A percentile compares a stretch with the other conserved stretches of the same genome.
Conservation (phyloP, 2,797 vertebrate species). For the Lophius americanus region DNA sequence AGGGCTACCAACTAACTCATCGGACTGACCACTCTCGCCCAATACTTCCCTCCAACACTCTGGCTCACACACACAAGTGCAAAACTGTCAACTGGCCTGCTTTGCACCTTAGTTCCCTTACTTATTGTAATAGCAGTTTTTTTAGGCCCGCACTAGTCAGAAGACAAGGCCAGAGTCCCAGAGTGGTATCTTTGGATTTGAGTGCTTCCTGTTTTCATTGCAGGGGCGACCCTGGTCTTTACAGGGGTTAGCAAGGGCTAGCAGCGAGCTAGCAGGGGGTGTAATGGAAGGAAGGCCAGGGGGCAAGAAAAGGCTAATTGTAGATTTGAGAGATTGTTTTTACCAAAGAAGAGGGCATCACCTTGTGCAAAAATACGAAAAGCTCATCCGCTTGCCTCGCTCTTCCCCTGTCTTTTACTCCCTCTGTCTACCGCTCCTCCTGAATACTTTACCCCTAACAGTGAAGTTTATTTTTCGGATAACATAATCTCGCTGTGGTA, state of each 20-base stretch:
- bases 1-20: conserved; percentile 67
- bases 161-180: conserved; percentile 76
- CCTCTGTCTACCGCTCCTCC: too few species aligned
- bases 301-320: conserved; percentile 87
- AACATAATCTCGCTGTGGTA: conserved; percentile 91
- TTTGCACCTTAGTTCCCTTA: conserved; percentile 71
- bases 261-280: conserved; percentile 82
- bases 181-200: conserved; percentile 89
- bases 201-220: conserved; percentile 95
- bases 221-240: conserved; percentile 89
- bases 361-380: conserved; percentile 79
- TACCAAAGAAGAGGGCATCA: conserved; percentile 78
- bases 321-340: conserved; percentile 86
- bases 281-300: conserved; percentile 85
- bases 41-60: conserved; percentile 22
- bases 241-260: conserved; percentile 86
- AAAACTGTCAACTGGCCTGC: conserved; percentile 35
- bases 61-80: conserved; percentile 5
- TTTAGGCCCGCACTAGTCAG: conserved; percentile 80
- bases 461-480: conserved; percentile 94
- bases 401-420: not conserved
- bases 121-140: conserved; percentile 84
- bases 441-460: conserved; percentile 83
- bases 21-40: conserved; percentile 70
- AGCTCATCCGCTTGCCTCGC: conserved; percentile 5